A percentile compares a stretch with the other conserved stretches of the same genome.
These are phyloP conservation scores for Ceratosolen fusciceps DNA, from an alignment of 1,140 invertebrate species.

Conservation along the genomic window DNA sequence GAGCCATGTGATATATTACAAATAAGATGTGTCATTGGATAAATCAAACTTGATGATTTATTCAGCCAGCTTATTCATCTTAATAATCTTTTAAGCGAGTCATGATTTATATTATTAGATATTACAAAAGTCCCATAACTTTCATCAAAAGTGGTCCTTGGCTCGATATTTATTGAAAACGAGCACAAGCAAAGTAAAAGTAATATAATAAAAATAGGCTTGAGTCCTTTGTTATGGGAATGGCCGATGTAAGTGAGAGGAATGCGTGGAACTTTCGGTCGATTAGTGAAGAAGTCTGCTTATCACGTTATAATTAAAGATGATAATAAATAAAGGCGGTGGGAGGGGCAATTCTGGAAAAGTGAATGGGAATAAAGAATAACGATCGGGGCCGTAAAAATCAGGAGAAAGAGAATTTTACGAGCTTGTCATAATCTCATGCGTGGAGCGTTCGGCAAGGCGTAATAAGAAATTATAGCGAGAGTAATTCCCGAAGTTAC, in stretches of 20 bases:
- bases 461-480: not conserved
- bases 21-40: not conserved
- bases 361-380: no score
- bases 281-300: no score
- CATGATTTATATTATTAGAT: slow-evolving; percentile 25
- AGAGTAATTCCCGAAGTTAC: not conserved
- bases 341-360: no score
- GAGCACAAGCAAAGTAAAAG: no score
- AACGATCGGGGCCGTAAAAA: no score
- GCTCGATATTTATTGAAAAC: not conserved
- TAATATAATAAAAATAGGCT: no score
- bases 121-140: not conserved
- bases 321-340: no score
- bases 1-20: not conserved
- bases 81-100: slow-evolving; percentile 24
- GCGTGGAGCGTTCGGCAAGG: not conserved
- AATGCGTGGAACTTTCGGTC: no score
- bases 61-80: slow-evolving; percentile 13
- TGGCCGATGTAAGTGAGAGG: no score
- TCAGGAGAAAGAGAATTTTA: not conserved
- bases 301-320: no score
- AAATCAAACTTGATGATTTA: slow-evolving; percentile 12
- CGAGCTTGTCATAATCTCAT: not conserved
- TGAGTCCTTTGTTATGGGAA: no score
- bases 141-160: no score